Base-by-base conservation (phyloP, 2,888 invertebrate genomes). In the Stenodera caucasica region DNA sequence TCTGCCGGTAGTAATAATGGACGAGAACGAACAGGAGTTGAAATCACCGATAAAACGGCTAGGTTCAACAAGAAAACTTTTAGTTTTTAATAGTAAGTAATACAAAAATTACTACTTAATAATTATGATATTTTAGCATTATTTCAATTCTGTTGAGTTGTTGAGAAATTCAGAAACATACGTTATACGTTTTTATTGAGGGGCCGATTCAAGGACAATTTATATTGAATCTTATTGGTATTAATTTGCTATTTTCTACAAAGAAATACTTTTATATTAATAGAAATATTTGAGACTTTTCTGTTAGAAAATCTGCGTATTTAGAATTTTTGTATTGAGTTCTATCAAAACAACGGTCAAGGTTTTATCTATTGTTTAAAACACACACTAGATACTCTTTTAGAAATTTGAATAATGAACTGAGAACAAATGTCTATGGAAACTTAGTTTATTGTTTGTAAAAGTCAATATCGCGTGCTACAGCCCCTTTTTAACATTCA, bases 11-110 rank as follows among this genome's bases (percentile, higher is more conserved):
- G 58, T 51, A 61, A 72, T 61, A 56, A 87, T 90, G 85, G 90
- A 90, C 81, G 90, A 90, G 77, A 88, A 88, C 75, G 90, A 90
- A 73, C 82, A 86, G 78, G 90, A 90, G 81, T 84, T 89, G 67
- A 90, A 90, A 76, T 91, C 91, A 69, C 91, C 91, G 53, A 91
- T 91, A 82, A 89, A 89, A 80, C 84, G 91, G 63, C 86, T 91
- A 67, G 91, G 91, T 74, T 91, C 91, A 67, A 91, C 91, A 57
- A 85, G 91, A 77, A 91, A 91, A 81, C 84, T 91, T 67, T 85
- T 91, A 49, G 87, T 90, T 61, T 91, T 90, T 74, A 90, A 88
- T 79, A 90, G 91, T 91, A 78, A 90, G 90, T 88, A 61, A 54
- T 58, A 53, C 50, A 11, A 35, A 49, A 58, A 52, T 51, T 52